Percentiles rank a stretch among this genome's conserved stretches.
Conservation (phyloP, 1,140 invertebrate species). For the silkworm (Bombyx mori) region DNA sequence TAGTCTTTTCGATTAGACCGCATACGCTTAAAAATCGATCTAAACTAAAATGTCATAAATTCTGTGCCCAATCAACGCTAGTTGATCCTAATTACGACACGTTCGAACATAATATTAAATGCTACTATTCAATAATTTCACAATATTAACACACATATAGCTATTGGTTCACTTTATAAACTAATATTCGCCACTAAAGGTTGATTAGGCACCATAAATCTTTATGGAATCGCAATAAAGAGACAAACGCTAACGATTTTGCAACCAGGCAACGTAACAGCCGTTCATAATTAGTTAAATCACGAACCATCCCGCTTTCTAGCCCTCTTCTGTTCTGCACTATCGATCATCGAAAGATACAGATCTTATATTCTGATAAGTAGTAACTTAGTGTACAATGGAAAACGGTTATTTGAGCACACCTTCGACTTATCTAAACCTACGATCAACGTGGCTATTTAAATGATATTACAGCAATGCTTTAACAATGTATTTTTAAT, state of each 20-base stretch:
- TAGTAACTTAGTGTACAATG: slow-evolving; percentile 29
- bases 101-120: slow-evolving; percentile 14
- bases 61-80: too few species aligned
- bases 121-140: slow-evolving; percentile 47
- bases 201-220: slow-evolving; percentile 53
- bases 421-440: slow-evolving; percentile 1
- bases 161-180: slow-evolving; percentile 41
- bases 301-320: slow-evolving; percentile 55
- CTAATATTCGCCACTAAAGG: slow-evolving; percentile 37
- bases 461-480: too few species aligned
- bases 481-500: too few species aligned
- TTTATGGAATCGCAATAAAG: slow-evolving; percentile 41
- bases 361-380: slow-evolving; percentile 41
- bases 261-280: slow-evolving; percentile 45
- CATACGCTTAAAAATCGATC: too few species aligned
- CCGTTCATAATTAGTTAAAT: slow-evolving; percentile 49
- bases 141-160: slow-evolving; percentile 52
- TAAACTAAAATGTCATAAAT: too few species aligned
- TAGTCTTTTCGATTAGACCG: too few species aligned
- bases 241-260: slow-evolving; percentile 40
- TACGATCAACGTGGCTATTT: too few species aligned
- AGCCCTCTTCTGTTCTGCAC: slow-evolving; percentile 33
- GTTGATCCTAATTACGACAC: too few species aligned
- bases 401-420: slow-evolving; percentile 21
- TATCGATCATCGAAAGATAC: slow-evolving; percentile 47